Evolutionary conservation across 2,113 vertebrate species (phyloP).

Genomic region (Ovis canadensis): DNA sequence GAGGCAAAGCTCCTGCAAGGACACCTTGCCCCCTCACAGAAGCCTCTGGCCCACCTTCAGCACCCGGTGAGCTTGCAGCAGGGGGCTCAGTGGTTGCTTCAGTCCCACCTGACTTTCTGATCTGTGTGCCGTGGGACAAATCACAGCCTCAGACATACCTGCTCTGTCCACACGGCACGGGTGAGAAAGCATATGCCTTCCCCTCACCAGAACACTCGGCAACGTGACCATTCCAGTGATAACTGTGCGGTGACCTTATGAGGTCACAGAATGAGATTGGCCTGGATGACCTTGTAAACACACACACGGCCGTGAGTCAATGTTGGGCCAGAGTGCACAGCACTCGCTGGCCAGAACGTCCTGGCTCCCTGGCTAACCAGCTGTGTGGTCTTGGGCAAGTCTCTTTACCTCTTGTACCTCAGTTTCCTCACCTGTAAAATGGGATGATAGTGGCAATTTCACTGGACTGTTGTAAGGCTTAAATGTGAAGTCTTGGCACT

Average conservation of each 20-base stretch:
- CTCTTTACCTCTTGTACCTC: background rate
- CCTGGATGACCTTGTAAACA: background rate
- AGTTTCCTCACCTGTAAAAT: conserved; percentile 3
- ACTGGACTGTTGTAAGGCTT: background rate
- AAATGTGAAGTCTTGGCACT: background rate
- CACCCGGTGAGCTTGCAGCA: background rate
- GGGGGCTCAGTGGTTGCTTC: fast-evolving
- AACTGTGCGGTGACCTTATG: fast-evolving
- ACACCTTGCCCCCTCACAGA: background rate
- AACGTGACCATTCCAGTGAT: fast-evolving
- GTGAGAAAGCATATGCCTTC: background rate
- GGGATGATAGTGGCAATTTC: background rate
- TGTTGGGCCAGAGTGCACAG: fast-evolving
- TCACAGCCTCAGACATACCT: fast-evolving
- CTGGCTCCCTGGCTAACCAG: background rate
- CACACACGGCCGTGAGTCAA: fast-evolving
- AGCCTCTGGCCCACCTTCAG: background rate
- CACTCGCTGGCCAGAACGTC: fast-evolving
- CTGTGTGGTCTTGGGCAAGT: background rate
- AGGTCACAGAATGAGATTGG: fast-evolving
- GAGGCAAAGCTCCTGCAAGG: background rate
- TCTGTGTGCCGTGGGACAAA: fast-evolving
- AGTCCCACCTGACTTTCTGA: background rate
- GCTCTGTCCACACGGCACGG: background rate
- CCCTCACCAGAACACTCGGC: background rate